Evolutionary conservation across 1,140 invertebrate genomes (phyloP).

Genomic region (Musca vetustissima): DNA sequence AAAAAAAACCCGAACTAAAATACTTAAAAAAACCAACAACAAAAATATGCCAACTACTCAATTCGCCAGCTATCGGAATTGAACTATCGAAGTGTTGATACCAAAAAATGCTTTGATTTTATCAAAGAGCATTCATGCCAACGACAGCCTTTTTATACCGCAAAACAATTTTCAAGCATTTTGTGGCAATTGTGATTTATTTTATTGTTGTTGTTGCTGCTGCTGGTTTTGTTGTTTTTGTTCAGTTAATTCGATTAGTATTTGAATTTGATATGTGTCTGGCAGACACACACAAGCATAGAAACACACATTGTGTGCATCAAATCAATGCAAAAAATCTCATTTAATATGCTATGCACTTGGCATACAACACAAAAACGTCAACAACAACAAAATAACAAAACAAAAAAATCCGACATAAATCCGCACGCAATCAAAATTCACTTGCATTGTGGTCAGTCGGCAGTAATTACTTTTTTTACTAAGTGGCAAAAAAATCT

Average conservation of each 20-base stretch:
- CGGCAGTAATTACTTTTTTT: too few species aligned
- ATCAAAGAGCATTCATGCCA: constrained; percentile 6
- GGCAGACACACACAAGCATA: too few species aligned
- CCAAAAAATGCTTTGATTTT: neutral
- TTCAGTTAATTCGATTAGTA: constrained; percentile 14
- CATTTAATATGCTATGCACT: too few species aligned
- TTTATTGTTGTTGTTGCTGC: too few species aligned
- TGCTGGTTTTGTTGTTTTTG: constrained; percentile 1
- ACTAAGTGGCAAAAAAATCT: too few species aligned
- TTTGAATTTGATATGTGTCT: neutral
- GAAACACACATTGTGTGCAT: too few species aligned
- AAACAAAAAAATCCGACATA: too few species aligned
- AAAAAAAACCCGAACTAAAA: neutral
- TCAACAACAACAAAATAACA: too few species aligned
- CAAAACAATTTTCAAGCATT: constrained; percentile 5
- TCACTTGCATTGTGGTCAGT: too few species aligned
- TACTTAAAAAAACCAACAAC: neutral
- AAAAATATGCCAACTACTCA: neutral
- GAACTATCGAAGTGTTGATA: neutral
- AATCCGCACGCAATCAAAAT: too few species aligned
- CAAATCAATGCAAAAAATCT: too few species aligned
- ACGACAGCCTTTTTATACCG: constrained; percentile 9
- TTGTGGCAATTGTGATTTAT: neutral
- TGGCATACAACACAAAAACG: too few species aligned
- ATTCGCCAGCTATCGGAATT: neutral